phyloP scores from a whole-genome alignment of 2,113 vertebrate species.

The Cephalopterus ornatus region DNA sequence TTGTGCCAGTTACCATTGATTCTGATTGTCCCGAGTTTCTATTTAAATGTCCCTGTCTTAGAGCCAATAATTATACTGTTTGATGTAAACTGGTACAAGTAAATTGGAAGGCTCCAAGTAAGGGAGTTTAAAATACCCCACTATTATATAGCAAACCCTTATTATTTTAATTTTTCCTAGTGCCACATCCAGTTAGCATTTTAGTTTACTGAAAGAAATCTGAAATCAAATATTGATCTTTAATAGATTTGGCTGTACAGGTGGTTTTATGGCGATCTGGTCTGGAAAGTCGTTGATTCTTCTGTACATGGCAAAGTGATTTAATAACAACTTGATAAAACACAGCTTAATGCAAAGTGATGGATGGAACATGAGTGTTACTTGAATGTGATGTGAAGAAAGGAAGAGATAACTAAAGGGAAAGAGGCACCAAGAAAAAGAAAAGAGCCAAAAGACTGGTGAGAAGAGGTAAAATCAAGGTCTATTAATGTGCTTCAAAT shows the following conservation, averaged over 20 bases:
- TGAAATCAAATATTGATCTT: not conserved
- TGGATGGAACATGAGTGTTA: not conserved
- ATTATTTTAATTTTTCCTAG: not conserved
- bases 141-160: not conserved
- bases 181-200: not conserved
- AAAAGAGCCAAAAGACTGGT: not conserved
- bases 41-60: not conserved
- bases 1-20: slow-evolving; percentile 20
- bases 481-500: not conserved
- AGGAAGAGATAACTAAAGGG: not conserved
- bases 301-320: not conserved
- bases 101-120: not conserved
- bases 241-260: not conserved
- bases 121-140: not conserved
- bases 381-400: not conserved
- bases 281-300: not conserved
- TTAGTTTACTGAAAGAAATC: not conserved
- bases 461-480: not conserved
- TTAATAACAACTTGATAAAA: not conserved
- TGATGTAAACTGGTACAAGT: not conserved
- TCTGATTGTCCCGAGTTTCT: slow-evolving; percentile 24
- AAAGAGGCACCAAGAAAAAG: not conserved
- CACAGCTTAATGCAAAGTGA: not conserved
- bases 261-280: not conserved
- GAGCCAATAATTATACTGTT: slow-evolving; percentile 9